phyloP scores from a whole-genome alignment of 1,140 invertebrate species.

The Drosophila nigromelanica region DNA sequence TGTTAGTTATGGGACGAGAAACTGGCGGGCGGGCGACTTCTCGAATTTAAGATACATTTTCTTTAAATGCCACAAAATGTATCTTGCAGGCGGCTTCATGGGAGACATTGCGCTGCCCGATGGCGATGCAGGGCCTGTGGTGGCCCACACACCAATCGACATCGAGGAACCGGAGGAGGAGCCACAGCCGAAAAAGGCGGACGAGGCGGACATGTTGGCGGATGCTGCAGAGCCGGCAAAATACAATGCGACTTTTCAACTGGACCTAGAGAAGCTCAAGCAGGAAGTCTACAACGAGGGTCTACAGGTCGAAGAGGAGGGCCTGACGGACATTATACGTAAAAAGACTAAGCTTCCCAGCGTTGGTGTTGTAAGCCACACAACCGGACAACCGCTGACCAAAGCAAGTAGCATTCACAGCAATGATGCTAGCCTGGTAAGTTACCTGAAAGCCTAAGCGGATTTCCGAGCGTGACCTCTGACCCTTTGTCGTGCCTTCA shows the following conservation, averaged over 20 bases:
- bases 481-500: conserved; percentile 13
- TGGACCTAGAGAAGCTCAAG: conserved; percentile 90
- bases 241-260: conserved; percentile 88
- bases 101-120: conserved; percentile 92
- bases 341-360: conserved; percentile 87
- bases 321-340: conserved; percentile 88
- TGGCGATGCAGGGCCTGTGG: conserved; percentile 61
- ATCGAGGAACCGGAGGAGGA: conserved; percentile 24
- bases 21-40: background rate
- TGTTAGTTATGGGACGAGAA: conserved; percentile 41
- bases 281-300: conserved; percentile 91
- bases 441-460: conserved; percentile 1
- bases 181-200: background rate
- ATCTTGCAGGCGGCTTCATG: conserved; percentile 88
- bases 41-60: conserved; percentile 49
- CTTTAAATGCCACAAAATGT: conserved; percentile 4
- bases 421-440: conserved; percentile 62
- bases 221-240: conserved; percentile 58
- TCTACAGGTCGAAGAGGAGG: conserved; percentile 92
- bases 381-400: conserved; percentile 83
- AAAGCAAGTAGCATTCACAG: conserved; percentile 55
- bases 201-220: conserved; percentile 42
- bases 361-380: conserved; percentile 16
- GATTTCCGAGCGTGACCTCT: conserved; percentile 8
- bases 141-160: conserved; percentile 84